These are phyloP conservation scores for Furnarius figulus DNA, from an alignment of 2,113 vertebrate genomes.

Conservation along the genomic window DNA sequence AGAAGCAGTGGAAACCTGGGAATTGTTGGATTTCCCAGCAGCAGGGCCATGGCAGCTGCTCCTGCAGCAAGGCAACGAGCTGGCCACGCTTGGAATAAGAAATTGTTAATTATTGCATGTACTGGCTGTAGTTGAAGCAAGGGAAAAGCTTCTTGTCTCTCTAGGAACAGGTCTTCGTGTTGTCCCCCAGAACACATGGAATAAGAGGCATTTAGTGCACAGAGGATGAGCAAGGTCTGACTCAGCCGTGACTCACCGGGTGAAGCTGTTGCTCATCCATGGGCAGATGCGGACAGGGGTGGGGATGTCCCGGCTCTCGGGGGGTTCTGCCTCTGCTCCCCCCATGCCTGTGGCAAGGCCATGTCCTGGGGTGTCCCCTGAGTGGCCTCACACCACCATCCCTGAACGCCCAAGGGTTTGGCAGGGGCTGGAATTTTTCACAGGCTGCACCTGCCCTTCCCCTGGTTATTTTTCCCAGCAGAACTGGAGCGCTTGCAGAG, in stretches of 20 bases:
- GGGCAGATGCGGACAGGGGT: not conserved
- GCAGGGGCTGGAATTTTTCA: not conserved
- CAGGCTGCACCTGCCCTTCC: not conserved
- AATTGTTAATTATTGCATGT: accelerated
- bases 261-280: not conserved
- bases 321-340: not conserved
- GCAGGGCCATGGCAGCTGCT: not conserved
- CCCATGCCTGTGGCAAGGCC: accelerated
- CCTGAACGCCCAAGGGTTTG: accelerated
- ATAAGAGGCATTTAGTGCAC: accelerated
- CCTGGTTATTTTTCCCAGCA: not conserved
- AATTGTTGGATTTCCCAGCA: not conserved
- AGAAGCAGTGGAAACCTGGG: not conserved
- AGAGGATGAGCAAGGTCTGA: not conserved
- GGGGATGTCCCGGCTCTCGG: not conserved
- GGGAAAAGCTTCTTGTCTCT: not conserved
- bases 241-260: conserved; percentile 11
- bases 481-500: accelerated
- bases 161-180: accelerated
- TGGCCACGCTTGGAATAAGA: not conserved
- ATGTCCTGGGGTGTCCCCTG: not conserved
- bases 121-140: accelerated
- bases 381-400: not conserved
- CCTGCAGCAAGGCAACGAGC: not conserved
- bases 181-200: not conserved